Evolutionary conservation across 2,888 invertebrate species (phyloP).

Genomic region (Drosophila melanosoma): DNA sequence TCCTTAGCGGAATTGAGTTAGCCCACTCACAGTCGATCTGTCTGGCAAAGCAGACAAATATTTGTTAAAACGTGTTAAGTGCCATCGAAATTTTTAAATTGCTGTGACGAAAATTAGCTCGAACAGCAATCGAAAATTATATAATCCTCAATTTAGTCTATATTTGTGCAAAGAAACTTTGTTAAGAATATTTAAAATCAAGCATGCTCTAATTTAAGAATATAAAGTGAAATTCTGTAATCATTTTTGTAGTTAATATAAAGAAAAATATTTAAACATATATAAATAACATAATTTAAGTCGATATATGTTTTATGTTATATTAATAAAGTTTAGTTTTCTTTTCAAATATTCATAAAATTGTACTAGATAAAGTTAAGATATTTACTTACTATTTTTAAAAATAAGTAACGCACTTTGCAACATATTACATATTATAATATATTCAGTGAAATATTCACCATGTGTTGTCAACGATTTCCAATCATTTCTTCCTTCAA

Average conservation of each 20-base stretch:
- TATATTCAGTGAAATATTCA: background rate
- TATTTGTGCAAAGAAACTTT: background rate
- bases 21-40: conserved; percentile 6
- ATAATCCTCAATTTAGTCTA: background rate
- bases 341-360: background rate
- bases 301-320: no score
- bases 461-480: background rate
- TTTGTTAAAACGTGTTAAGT: conserved; percentile 40
- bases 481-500: background rate
- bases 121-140: background rate
- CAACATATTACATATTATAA: background rate
- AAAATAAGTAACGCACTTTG: background rate
- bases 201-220: background rate
- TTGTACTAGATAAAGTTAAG: background rate
- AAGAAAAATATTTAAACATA: background rate
- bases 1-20: conserved; percentile 34
- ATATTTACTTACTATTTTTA: no score
- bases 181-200: background rate
- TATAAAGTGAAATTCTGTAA: background rate
- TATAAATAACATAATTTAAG: background rate
- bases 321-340: background rate
- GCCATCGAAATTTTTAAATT: conserved; percentile 9
- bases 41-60: conserved; percentile 21
- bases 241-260: background rate
- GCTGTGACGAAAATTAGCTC: conserved; percentile 10